Percentiles rank a stretch among this genome's conserved stretches.
Conservation (phyloP, 2,888 invertebrate genomes). For the Leptinotarsa tumamoca region DNA sequence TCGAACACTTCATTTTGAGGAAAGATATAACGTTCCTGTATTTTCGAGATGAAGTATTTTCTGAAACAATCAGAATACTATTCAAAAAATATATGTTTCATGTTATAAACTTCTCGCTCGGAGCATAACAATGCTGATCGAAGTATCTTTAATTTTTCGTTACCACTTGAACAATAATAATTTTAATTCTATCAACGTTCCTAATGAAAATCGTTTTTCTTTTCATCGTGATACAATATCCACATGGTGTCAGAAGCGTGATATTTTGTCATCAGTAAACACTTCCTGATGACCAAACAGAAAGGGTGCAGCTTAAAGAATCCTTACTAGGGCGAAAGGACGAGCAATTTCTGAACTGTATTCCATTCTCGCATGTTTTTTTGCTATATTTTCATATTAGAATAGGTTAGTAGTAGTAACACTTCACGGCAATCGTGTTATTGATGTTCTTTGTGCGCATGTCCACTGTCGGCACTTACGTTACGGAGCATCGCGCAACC, state of each 20-base stretch:
- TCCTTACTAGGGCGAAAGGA: conserved; percentile 2
- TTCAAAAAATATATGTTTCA: too few species aligned
- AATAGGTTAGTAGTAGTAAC: conserved; percentile 50
- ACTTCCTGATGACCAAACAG: not conserved
- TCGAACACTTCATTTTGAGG: too few species aligned
- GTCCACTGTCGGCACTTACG: conserved; percentile 8
- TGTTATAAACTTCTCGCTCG: too few species aligned
- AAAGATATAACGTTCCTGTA: too few species aligned
- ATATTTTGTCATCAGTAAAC: not conserved
- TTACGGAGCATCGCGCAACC: conserved; percentile 17
- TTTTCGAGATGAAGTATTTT: too few species aligned
- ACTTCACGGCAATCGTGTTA: conserved; percentile 49
- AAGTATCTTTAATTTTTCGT: too few species aligned
- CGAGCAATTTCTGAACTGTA: not conserved
- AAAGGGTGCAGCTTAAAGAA: not conserved
- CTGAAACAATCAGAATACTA: too few species aligned
- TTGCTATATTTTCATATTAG: conserved; percentile 5
- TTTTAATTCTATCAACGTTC: not conserved
- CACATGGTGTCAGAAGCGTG: not conserved
- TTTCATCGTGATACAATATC: not conserved
- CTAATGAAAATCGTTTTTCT: not conserved
- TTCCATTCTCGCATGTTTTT: not conserved
- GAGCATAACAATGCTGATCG: too few species aligned
- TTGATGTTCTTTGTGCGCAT: conserved; percentile 23
- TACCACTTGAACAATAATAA: too few species aligned